phyloP scores from a whole-genome alignment of 2,797 vertebrate genomes.

The Chromobotia macracanthus region DNA sequence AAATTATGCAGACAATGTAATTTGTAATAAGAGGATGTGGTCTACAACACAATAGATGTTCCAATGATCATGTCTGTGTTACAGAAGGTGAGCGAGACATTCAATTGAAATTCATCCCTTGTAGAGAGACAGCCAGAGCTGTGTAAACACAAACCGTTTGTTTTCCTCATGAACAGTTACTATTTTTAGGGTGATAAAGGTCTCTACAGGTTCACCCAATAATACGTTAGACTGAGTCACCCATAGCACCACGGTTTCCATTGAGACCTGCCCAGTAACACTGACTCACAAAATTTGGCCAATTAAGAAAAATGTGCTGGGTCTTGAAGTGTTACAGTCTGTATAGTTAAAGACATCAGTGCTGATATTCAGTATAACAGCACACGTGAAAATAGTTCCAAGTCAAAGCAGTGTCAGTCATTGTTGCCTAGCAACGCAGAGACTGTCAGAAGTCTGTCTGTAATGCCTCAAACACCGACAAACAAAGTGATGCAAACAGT shows the following conservation, averaged over 20 bases:
- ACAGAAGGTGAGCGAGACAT: neutral
- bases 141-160: conserved; percentile 32
- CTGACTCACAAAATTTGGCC: neutral
- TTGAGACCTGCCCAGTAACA: neutral
- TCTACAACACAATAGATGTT: neutral
- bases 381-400: neutral
- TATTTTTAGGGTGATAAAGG: conserved; percentile 41
- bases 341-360: neutral
- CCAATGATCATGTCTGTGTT: neutral
- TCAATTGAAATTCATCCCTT: conserved; percentile 32
- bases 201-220: conserved; percentile 29
- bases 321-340: neutral
- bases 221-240: conserved; percentile 11
- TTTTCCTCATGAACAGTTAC: conserved; percentile 33
- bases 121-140: conserved; percentile 10
- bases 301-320: conserved; percentile 17
- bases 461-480: neutral
- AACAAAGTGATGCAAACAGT: neutral
- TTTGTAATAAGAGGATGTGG: neutral
- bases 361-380: neutral
- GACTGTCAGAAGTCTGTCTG: neutral
- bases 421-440: neutral
- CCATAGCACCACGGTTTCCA: neutral
- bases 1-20: neutral
- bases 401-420: neutral